Evolutionary conservation across 2,797 vertebrate genomes (phyloP).

Genomic region (Denticeps clupeoides): DNA sequence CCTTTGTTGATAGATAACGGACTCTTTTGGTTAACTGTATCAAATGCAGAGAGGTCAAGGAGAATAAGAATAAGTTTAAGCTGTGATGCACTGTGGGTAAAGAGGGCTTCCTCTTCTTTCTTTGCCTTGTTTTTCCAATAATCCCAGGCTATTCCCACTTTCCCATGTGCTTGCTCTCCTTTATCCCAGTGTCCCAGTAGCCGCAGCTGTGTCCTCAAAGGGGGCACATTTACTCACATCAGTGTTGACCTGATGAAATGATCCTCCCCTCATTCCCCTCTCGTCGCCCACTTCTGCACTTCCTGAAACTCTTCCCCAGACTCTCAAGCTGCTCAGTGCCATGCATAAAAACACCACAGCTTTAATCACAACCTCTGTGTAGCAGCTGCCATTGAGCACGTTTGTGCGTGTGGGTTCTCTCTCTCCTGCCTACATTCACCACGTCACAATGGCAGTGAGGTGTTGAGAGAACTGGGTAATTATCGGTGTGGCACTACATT

Average conservation of each 20-base stretch:
- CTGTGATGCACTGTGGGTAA: too few relatives aligned
- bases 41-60: too few relatives aligned
- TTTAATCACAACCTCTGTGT: constrained; percentile 15
- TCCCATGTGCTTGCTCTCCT: not conserved
- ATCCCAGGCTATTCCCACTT: too few relatives aligned
- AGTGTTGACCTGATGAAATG: constrained; percentile 47
- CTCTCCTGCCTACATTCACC: constrained; percentile 15
- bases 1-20: too few relatives aligned
- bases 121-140: too few relatives aligned
- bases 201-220: constrained; percentile 39
- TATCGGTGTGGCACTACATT: constrained; percentile 51
- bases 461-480: constrained; percentile 42
- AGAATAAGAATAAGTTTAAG: too few relatives aligned
- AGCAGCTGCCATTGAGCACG: constrained; percentile 8
- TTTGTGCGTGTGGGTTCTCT: constrained; percentile 3
- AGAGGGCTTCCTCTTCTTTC: too few relatives aligned
- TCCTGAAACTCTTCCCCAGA: not conserved
- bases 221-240: constrained; percentile 29
- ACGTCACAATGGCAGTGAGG: constrained; percentile 32
- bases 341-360: constrained; percentile 13
- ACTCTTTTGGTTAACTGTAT: too few relatives aligned
- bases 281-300: constrained; percentile 13
- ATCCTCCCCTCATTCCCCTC: constrained; percentile 27
- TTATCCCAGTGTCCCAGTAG: constrained; percentile 19
- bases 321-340: not conserved